Evolutionary conservation across 1,140 invertebrate species (phyloP).

Genomic region (Plectrocnemia conspersa): DNA sequence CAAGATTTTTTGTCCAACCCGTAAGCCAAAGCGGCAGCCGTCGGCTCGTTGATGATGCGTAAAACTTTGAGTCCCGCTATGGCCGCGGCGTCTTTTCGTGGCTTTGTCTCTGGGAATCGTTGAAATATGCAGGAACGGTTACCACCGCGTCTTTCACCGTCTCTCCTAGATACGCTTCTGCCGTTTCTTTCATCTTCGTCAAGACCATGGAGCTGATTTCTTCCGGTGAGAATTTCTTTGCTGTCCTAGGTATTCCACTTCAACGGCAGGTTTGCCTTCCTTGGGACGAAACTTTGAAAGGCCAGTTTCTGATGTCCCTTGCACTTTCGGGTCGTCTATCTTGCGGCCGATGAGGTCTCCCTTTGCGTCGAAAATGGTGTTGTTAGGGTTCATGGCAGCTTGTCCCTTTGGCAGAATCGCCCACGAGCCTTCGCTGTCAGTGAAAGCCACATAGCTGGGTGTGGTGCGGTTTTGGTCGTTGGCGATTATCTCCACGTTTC

Average conservation of each 20-base stretch:
- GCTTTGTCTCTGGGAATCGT: conserved; percentile 57
- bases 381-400: conserved; percentile 48
- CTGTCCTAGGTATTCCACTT: conserved; percentile 70
- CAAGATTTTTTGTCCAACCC: conserved; percentile 74
- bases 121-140: conserved; percentile 69
- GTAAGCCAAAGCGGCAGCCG: conserved; percentile 69
- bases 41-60: conserved; percentile 70
- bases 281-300: conserved; percentile 64
- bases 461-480: conserved; percentile 93
- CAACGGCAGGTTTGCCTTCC: conserved; percentile 62
- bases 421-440: conserved; percentile 58
- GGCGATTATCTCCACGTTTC: conserved; percentile 8
- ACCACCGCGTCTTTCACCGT: conserved; percentile 78
- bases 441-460: conserved; percentile 90
- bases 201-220: conserved; percentile 75
- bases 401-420: conserved; percentile 65
- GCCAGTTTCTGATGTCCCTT: conserved; percentile 68
- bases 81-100: conserved; percentile 58
- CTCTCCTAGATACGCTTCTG: conserved; percentile 68
- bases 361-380: conserved; percentile 52
- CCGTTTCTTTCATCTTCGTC: conserved; percentile 78
- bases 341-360: conserved; percentile 62
- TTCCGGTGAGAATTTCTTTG: conserved; percentile 68
- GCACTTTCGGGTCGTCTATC: conserved; percentile 63
- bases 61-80: conserved; percentile 65